Base-by-base conservation (phyloP, 2,888 invertebrate genomes). In the Venustoraphidia nigricollis region DNA sequence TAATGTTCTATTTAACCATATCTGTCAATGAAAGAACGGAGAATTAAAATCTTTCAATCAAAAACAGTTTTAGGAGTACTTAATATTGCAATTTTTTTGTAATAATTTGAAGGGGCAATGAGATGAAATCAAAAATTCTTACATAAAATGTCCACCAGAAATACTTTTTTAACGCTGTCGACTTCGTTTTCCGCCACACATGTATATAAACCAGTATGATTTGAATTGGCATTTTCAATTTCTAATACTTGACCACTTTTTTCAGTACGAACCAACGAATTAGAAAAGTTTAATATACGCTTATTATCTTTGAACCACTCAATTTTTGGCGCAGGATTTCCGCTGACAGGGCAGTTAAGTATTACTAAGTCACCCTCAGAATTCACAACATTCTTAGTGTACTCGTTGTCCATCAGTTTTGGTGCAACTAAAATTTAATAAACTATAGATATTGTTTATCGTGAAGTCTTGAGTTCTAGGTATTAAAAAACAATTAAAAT, bases 251-350 rank as follows among this genome's bases (percentile, higher is more conserved):
- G 68, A 0, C 70, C 68, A 10, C 70, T 69, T 1, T 10, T 50
- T 17, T 47, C 27, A 13, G 42, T 17, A 9, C 14, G 6, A 14
- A 17, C 10, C n/a, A 43, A 17, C 13, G 27, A 36, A 27, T 27
- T 27, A 27, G 27, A 27, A 27, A 27, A 6, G 49, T 59, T 57
- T 0, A 66, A 63, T 1, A 65, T 58, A 66, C 70, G 67, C 0
- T 64, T 47, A 2, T 62, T 68, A 38, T 73, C 72, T 56, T 73
- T 76, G 55, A 72, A 72, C 81, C 82, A 83, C 52, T 70, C 70
- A 17, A 81, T 68, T 38, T 67, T 62, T 0, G 80, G 79, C 3
- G 60, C 45, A 0, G 81, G 81, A 54, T 73, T 71, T 1, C 80
- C 81, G 40, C 67, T 66, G 0, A 77, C 75, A 47, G 73, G 71